phyloP scores from a whole-genome alignment of 1,140 invertebrate genomes.

The Dryas iulia region DNA sequence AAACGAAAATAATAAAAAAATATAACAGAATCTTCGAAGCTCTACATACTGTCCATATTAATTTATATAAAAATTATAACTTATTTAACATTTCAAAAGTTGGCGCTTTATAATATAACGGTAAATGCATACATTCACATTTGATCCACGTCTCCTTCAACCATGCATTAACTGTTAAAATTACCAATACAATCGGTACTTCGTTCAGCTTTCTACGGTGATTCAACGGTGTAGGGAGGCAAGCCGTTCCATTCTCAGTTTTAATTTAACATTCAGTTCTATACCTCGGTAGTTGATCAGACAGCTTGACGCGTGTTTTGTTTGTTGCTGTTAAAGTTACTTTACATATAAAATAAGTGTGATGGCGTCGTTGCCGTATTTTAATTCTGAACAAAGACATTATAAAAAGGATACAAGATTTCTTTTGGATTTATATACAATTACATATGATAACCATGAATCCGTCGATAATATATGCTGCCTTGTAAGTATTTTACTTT shows the following conservation, averaged over 20 bases:
- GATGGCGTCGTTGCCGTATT: slow-evolving; percentile 77
- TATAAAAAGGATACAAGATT: slow-evolving; percentile 93
- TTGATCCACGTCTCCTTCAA: slow-evolving; percentile 63
- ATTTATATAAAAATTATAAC: too few species aligned
- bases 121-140: slow-evolving; percentile 54
- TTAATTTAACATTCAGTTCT: slow-evolving; percentile 28
- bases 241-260: slow-evolving; percentile 26
- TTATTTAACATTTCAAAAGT: slow-evolving; percentile 42
- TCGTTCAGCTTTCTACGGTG: slow-evolving; percentile 72
- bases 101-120: slow-evolving; percentile 60
- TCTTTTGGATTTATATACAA: slow-evolving; percentile 90
- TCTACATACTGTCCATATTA: too few species aligned
- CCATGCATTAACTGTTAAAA: slow-evolving; percentile 68
- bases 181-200: slow-evolving; percentile 61
- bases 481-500: slow-evolving; percentile 61
- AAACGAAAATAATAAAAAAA: too few species aligned
- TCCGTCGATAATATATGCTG: slow-evolving; percentile 82
- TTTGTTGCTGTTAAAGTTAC: slow-evolving; percentile 17
- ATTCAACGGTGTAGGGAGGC: slow-evolving; percentile 57
- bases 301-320: slow-evolving; percentile 34
- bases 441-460: slow-evolving; percentile 90
- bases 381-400: slow-evolving; percentile 83
- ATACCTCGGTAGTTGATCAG: slow-evolving; percentile 30
- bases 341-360: slow-evolving; percentile 32
- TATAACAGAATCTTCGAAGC: too few species aligned